phyloP scores from a whole-genome alignment of 2,113 vertebrate species.

The Petromus typicus region DNA sequence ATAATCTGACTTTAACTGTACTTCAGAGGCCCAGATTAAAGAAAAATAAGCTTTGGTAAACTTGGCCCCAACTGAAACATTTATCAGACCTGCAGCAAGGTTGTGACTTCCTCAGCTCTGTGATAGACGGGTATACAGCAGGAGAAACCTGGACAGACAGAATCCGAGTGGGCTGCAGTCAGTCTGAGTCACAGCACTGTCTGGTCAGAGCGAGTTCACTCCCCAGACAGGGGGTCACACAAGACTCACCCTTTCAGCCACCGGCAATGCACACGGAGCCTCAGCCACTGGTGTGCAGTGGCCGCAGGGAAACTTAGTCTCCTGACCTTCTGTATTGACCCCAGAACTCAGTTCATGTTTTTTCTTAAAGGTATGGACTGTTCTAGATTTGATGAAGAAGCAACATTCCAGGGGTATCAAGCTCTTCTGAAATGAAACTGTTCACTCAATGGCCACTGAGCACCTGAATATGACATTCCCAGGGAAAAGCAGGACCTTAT shows the following conservation, averaged over 20 bases:
- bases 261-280: neutral
- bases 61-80: neutral
- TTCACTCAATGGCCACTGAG: neutral
- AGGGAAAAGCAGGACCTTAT: neutral
- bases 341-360: neutral
- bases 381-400: slow-evolving; percentile 1
- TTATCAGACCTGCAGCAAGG: neutral
- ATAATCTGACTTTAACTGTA: neutral
- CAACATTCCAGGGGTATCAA: neutral
- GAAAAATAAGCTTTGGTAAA: slow-evolving; percentile 17
- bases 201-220: neutral
- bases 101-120: neutral
- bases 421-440: neutral
- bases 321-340: neutral
- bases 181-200: neutral
- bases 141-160: neutral
- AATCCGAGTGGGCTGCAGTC: neutral
- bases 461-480: neutral
- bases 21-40: neutral
- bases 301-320: neutral
- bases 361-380: neutral
- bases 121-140: neutral
- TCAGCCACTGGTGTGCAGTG: neutral
- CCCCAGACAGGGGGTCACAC: neutral
- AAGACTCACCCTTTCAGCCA: neutral